Evolutionary conservation across 2,888 invertebrate genomes (phyloP), one percentile per base, ranked within the genome.

Genomic region (Brachylomia viminalis): DNA sequence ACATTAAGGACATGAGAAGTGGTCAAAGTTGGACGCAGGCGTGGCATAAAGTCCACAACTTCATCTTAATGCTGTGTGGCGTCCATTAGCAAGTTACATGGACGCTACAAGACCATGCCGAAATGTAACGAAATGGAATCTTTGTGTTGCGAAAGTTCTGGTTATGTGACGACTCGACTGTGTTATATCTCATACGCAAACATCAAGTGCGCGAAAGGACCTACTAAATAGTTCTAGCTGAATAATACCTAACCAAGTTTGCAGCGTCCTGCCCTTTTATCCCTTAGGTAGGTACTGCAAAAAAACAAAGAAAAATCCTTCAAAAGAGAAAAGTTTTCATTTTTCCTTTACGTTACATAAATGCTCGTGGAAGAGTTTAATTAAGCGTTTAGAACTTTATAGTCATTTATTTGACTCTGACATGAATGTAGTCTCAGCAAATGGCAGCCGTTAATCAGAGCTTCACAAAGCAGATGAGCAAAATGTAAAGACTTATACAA

Each of bases 81-180:
- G 86, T 94, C 94, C 93, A 95, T 94, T 94, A 94, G 92, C 88
- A 87, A 91, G 91, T 89, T 90, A 91, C 89, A 92, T 91, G 89
- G 75, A 79, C 42, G 75, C 54, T 58, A 54, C 70, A 74, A 74
- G 58, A 73, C 69, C 58, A 65, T 75, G 42, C 64, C 72, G n/a
- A 77, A 73, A 77, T 66, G 70, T 65, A 38, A 72, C 67, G 76
- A 59, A 75, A 75, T 65, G 68, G 71, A 73, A 85, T 83, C 72
- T 75, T 73, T 67, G 79, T 77, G 65, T 56, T 67, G 47, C 23
- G 4, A 61, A 72, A 72, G 75, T 72, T 79, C 13, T 52, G 58
- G 42, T 62, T 56, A 20, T 74, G 67, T 56, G 62, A 64, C 49
- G 45, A 33, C 42, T 47, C 23, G 47, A 59, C 58, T 17, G n/a